phyloP scores from a whole-genome alignment of 2,797 vertebrate genomes.

The Sebastes nivosus region DNA sequence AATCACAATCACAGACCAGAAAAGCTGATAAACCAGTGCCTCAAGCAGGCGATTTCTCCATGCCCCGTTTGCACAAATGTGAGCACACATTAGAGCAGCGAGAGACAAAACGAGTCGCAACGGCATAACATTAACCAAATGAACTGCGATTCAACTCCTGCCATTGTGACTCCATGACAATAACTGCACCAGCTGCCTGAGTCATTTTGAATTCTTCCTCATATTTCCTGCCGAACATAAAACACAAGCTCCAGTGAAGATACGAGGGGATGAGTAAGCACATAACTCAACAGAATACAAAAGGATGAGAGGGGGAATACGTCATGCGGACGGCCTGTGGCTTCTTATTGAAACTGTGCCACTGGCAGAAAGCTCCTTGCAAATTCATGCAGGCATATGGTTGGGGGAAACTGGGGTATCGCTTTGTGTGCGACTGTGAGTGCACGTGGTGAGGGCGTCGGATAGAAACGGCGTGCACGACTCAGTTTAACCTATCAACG shows the following conservation, averaged over 20 bases:
- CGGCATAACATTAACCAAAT: conserved; percentile 53
- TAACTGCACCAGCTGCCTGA: conserved; percentile 53
- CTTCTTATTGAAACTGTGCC: conserved; percentile 32
- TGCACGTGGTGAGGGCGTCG: neutral
- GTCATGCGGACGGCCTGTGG: conserved; percentile 29
- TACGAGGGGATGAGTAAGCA: conserved; percentile 45
- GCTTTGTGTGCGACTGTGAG: conserved; percentile 12
- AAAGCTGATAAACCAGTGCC: conserved; percentile 46
- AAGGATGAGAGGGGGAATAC: conserved; percentile 20
- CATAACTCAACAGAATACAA: conserved; percentile 50
- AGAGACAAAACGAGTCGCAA: conserved; percentile 28
- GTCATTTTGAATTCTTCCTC: conserved; percentile 41
- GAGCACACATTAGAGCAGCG: conserved; percentile 35
- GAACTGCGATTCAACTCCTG: conserved; percentile 47
- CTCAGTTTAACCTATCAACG: neutral
- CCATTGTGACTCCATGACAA: conserved; percentile 47
- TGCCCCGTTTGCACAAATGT: conserved; percentile 48
- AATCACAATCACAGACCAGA: conserved; percentile 47
- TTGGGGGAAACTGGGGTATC: conserved; percentile 27
- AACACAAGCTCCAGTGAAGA: conserved; percentile 45
- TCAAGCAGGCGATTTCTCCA: conserved; percentile 36
- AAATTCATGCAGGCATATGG: conserved; percentile 49
- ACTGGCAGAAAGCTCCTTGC: conserved; percentile 34
- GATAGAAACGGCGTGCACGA: neutral
- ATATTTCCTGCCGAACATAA: conserved; percentile 49